These are phyloP conservation scores for Pristionchus exspectatus DNA, from an alignment of 2,888 invertebrate species.

Conservation along the genomic window DNA sequence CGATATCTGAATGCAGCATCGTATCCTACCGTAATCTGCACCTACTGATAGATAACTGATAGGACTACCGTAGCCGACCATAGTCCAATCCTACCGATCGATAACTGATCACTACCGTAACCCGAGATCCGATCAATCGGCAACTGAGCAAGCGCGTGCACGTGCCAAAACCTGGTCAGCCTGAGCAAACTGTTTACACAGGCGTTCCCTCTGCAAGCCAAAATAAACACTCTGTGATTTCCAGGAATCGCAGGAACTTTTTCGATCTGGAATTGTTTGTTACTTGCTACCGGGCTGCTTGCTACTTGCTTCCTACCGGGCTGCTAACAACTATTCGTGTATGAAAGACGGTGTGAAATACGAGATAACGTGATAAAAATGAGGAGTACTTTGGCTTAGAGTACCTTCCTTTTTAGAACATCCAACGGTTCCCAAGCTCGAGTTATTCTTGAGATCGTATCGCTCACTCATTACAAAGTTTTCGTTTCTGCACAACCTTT, in stretches of 20 bases:
- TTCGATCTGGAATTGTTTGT: not conserved
- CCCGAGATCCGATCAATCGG: not conserved
- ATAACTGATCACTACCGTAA: too few relatives aligned
- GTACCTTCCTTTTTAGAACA: too few relatives aligned
- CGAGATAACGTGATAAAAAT: too few relatives aligned
- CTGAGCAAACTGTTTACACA: not conserved
- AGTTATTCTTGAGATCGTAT: not conserved
- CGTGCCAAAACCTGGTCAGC: not conserved
- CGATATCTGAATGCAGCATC: too few relatives aligned
- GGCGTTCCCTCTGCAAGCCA: not conserved
- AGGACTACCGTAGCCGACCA: too few relatives aligned
- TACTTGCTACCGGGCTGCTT: too few relatives aligned
- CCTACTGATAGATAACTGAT: too few relatives aligned
- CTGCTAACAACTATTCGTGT: not conserved
- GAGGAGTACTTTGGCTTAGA: too few relatives aligned
- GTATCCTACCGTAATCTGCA: too few relatives aligned
- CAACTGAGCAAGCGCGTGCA: not conserved
- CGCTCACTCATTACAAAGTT: conserved; percentile 27
- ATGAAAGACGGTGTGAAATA: not conserved
- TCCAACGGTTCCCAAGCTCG: not conserved
- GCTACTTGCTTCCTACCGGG: too few relatives aligned
- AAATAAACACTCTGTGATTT: not conserved
- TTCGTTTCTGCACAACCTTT: conserved; percentile 9
- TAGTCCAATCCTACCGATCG: too few relatives aligned
- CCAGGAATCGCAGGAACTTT: not conserved